Conservation (phyloP, 2,888 invertebrate species). For the Onchidella celtica region DNA sequence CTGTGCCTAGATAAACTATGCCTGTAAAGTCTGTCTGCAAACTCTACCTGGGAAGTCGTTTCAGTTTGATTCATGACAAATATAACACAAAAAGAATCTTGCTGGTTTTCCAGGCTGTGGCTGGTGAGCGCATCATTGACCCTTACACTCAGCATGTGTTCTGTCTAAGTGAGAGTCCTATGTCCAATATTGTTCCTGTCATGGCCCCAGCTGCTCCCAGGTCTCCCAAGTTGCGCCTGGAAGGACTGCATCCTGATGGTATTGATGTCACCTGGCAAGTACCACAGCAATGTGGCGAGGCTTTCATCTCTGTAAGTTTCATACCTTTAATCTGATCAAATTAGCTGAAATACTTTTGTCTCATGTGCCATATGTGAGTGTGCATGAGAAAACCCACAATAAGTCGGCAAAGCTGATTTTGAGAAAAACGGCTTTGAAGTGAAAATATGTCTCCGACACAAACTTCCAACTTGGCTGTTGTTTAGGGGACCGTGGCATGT, state of each 20-base stretch:
- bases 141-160: constrained; percentile 72
- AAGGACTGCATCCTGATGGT: constrained; percentile 77
- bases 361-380: too few relatives aligned
- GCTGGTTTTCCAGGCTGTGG: constrained; percentile 73
- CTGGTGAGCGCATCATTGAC: constrained; percentile 71
- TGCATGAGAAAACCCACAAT: too few relatives aligned
- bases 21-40: too few relatives aligned
- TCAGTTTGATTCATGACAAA: too few relatives aligned
- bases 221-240: constrained; percentile 77
- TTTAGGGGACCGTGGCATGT: too few relatives aligned
- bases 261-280: constrained; percentile 79
- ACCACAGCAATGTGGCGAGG: constrained; percentile 79
- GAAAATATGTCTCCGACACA: too few relatives aligned
- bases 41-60: too few relatives aligned
- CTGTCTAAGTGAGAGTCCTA: constrained; percentile 76
- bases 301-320: constrained; percentile 77
- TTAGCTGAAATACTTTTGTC: neutral
- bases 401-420: too few relatives aligned
- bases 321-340: neutral
- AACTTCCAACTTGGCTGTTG: too few relatives aligned
- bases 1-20: too few relatives aligned
- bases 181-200: constrained; percentile 77
- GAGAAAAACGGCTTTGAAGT: too few relatives aligned
- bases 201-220: constrained; percentile 78
- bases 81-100: too few relatives aligned